Base-by-base conservation (phyloP, 2,113 vertebrate species). In the Camelus bactrianus region DNA sequence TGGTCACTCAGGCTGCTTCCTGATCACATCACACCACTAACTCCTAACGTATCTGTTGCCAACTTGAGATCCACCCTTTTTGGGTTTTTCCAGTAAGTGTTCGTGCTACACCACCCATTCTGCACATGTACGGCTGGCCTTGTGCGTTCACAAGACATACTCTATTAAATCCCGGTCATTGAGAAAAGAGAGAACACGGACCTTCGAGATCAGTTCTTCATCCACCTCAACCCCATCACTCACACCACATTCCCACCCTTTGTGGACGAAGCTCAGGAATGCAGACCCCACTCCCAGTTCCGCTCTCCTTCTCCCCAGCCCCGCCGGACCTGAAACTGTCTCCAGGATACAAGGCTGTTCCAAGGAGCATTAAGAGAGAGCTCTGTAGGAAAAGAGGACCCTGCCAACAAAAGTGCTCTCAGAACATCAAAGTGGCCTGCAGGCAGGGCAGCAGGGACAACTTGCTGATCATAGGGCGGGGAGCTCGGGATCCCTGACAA, bases 1-100 rank as follows among this genome's bases (percentile, higher is more conserved):
- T 20, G 38, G 10, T 75, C 69, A 58, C 72, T 14, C 32, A 22
- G 17, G 16, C 83, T 54, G 24, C 35, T 81, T 89, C 72, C 72
- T 35, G 82, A 81, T 11, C 56, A 65, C 32, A 69, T 73, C 50
- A 72, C 16, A 82, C 19, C 42, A 35, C n/a, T 90, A 75, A 92
- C 69, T 97, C 28, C 48, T 62, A 69, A 62, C 8, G 26, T 11
- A 83, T 85, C n/a, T 73, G 60, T 22, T 94, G 86, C 81, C 93
- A 93, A 89, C n/a, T 75, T 58, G 67, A 93, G 95, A 93, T 42
- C 32, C 82, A 89, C 50, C 73, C 42, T 81, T 91, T 77, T 30
- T 15, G 28, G 26, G 6, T 67, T 82, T 96, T 89, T 70, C 89
- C 46, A 82, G 26, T 19, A 73, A 79, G 56, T n/a, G 8, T 67